Conservation (phyloP, 1,140 invertebrate species). For the Platyscapa corneri region DNA sequence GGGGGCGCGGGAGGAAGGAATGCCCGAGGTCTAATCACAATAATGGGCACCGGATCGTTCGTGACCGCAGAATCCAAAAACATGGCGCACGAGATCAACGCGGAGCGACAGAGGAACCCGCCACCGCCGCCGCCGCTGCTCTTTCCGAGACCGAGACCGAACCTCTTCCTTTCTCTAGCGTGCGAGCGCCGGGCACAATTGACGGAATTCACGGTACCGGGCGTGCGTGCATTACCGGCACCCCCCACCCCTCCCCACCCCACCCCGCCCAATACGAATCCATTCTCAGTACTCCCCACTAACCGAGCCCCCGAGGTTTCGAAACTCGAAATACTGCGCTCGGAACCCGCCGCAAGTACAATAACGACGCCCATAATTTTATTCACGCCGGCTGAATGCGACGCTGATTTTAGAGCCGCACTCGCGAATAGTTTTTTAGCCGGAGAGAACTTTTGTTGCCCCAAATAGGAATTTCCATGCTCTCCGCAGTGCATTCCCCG, state of each 20-base stretch:
- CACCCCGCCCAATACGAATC: neutral
- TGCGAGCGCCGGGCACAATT: neutral
- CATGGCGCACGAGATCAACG: neutral
- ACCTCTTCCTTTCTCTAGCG: neutral
- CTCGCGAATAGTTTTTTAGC: no score
- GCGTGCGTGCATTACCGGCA: conserved; percentile 2
- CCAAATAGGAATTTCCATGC: no score
- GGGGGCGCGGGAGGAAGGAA: conserved; percentile 51
- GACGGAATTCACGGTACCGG: conserved; percentile 4
- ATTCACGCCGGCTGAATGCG: neutral
- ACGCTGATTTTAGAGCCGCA: neutral
- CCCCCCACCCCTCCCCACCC: no score
- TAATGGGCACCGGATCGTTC: conserved; percentile 67
- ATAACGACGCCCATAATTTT: neutral
- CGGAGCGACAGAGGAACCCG: neutral
- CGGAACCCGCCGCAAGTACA: no score
- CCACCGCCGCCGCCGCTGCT: neutral
- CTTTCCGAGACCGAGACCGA: neutral
- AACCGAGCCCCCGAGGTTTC: neutral
- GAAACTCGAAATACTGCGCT: conserved; percentile 15
- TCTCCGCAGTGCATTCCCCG: no score
- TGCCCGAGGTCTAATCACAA: conserved; percentile 68
- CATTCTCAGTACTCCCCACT: conserved; percentile 8
- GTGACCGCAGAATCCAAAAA: conserved; percentile 68
- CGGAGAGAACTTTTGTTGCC: no score